Evolutionary conservation across 2,113 vertebrate genomes (phyloP), one percentile per base, ranked within the genome.

Genomic region (Pithys albifrons): DNA sequence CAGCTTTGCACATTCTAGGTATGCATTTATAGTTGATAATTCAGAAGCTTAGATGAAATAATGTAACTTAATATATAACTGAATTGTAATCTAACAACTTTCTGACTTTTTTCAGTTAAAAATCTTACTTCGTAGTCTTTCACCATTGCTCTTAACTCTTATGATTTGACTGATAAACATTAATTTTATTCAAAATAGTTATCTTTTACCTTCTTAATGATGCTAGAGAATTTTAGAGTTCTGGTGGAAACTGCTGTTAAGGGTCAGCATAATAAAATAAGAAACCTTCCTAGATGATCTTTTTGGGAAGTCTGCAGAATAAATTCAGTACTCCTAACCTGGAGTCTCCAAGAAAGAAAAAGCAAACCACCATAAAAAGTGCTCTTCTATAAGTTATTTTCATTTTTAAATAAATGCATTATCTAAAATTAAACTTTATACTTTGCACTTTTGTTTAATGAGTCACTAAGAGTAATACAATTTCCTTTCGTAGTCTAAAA

Each of bases 1-100:
- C 99, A 95, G 99, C 99, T 85, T 98, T 99, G 95, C 99, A 99
- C 96, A 99, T 99, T 95, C 98, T 99, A 73, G 99, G 99, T 99
- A 98, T 59, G 12, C n/a, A 87, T 85, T 73, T 93, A 25, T 71
- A 66, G 7, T n/a, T 82, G 12, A 33, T 39, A 18, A n/a, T 17
- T 90, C 19, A 80, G 46, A 92, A 76, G 51, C 45, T 51, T 74
- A 58, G 48, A 49, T 66, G 17, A 78, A 94, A 31, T 76, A 49
- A 20, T 6, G 1, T 37, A 37, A 33, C 7, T 51, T 81, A 22
- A 52, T 64, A 6, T 52, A 19, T n/a, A 66, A 61, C 54, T 10
- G 3, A 70, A 27, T 37, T 73, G 19, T 71, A 64, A 73, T 86
- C 24, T 62, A 28, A 55, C 25, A 67, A 5, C 62, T 80, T 90